A percentile compares a stretch with the other conserved stretches of the same genome.
Evolutionary conservation across 2,888 invertebrate species (phyloP).

Genomic region (Phengaris alcon): DNA sequence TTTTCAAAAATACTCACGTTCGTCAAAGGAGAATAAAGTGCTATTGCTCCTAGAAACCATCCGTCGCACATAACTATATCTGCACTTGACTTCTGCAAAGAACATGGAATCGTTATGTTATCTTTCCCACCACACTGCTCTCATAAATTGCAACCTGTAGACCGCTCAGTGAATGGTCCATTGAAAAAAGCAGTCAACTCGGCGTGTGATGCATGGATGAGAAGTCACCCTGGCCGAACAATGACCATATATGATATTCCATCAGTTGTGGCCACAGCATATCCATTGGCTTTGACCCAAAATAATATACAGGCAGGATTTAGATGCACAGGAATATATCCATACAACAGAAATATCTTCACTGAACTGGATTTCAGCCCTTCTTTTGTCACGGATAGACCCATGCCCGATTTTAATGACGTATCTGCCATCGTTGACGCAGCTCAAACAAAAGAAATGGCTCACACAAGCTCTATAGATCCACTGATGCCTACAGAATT

Average conservation of each 20-base stretch:
- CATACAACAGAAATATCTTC: conserved; percentile 18
- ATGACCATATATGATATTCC: conserved; percentile 20
- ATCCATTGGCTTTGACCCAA: conserved; percentile 13
- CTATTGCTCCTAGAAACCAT: neutral
- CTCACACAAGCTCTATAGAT: conserved; percentile 13
- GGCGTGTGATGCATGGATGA: conserved; percentile 19
- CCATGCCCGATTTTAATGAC: neutral
- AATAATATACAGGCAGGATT: conserved; percentile 9
- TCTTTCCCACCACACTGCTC: conserved; percentile 10
- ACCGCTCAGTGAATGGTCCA: conserved; percentile 30
- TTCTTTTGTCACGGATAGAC: conserved; percentile 17
- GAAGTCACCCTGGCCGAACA: conserved; percentile 20
- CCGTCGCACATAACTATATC: conserved; percentile 10
- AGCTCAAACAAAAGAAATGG: neutral
- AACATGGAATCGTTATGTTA: conserved; percentile 28
- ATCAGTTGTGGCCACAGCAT: conserved; percentile 1
- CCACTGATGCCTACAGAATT: neutral
- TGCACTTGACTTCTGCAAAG: conserved; percentile 26
- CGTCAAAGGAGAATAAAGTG: conserved; percentile 16
- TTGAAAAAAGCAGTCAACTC: conserved; percentile 28
- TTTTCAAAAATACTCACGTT: conserved; percentile 28
- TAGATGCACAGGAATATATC: neutral
- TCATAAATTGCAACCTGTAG: conserved; percentile 35
- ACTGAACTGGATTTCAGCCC: conserved; percentile 20
- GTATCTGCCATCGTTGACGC: conserved; percentile 2